These are phyloP conservation scores for Rhinolophus sinicus DNA, from an alignment of 2,113 vertebrate genomes.

Conservation along the genomic window DNA sequence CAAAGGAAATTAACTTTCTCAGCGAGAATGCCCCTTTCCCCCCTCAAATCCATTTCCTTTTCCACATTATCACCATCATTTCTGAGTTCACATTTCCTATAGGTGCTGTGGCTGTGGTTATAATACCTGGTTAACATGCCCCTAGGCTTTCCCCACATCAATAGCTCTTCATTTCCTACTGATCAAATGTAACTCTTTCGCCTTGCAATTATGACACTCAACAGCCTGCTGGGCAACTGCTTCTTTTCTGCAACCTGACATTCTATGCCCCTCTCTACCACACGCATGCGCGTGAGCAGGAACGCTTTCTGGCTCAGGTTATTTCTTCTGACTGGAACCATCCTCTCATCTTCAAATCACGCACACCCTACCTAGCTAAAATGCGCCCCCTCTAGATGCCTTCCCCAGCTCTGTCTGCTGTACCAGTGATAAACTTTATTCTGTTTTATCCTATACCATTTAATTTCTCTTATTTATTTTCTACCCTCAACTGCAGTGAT, in stretches of 20 bases:
- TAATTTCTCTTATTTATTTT: neutral
- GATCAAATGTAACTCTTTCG: neutral
- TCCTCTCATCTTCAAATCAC: neutral
- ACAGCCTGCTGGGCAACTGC: neutral
- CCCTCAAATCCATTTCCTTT: neutral
- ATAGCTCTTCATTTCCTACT: neutral
- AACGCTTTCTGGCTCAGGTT: neutral
- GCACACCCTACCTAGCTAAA: neutral
- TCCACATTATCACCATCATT: neutral
- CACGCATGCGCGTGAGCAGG: fast-evolving
- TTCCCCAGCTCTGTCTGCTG: neutral
- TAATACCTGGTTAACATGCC: neutral
- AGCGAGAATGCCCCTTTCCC: neutral
- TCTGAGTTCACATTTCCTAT: neutral
- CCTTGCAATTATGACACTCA: neutral
- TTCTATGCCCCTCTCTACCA: neutral
- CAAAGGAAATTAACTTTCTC: neutral
- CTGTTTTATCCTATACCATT: neutral
- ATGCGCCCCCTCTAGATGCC: neutral
- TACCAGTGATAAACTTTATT: neutral
- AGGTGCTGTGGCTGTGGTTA: neutral
- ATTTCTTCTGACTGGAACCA: neutral
- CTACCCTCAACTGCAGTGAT: neutral
- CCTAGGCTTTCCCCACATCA: neutral
- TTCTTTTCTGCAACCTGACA: neutral